Base-by-base conservation (phyloP, 2,888 invertebrate genomes). In the Acanthococcus lagerstroemiae region DNA sequence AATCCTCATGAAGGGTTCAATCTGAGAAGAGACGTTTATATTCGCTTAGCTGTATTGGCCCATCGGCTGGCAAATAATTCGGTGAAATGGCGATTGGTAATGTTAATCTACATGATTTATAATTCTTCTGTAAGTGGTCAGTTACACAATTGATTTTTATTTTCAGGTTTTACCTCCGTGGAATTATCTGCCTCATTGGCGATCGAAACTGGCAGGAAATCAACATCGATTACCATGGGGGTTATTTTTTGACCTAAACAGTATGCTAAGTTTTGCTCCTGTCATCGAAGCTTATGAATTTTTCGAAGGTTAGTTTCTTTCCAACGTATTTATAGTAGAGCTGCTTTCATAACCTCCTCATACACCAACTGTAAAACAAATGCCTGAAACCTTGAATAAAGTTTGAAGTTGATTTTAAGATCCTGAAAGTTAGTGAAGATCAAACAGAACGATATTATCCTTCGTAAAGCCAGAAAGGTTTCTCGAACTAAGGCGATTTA, bases 1-100 rank as follows among this genome's bases (percentile, higher is more conserved):
- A 97, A 97, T 79, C 87, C 86, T 2, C 87, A 90, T 0, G 97
- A 99, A 80, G 99, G 99, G 0, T 99, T 99, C 74, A 99, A 99
- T 79, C 80, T 99, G 69, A 81, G 95, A 17, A 82, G 97, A 37
- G 97, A 99, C 79, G 96, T 99, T 1, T 97, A 93, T 74, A 86
- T 97, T 81, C 82, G 97, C 71, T 81, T 95, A 72, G 94, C 95
- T 1, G 86, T 89, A 55, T 84, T 95, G 74, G 80, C 91, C 0
- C 81, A 85, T 27, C 82, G 84, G 67, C 79, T 93, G 63, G 80
- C 83, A 67, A 79, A 80, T 66, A 75, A 77, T 12, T 76, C 72
- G 44, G 68, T 30, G 3, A 24, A 70, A 44, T 70, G 69, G 69
- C 75, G 76, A 30, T 72, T 82, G 72, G 78, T 78, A n/a, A n/a